phyloP scores from a whole-genome alignment of 2,888 invertebrate genomes.

The Cetonia aurata region DNA sequence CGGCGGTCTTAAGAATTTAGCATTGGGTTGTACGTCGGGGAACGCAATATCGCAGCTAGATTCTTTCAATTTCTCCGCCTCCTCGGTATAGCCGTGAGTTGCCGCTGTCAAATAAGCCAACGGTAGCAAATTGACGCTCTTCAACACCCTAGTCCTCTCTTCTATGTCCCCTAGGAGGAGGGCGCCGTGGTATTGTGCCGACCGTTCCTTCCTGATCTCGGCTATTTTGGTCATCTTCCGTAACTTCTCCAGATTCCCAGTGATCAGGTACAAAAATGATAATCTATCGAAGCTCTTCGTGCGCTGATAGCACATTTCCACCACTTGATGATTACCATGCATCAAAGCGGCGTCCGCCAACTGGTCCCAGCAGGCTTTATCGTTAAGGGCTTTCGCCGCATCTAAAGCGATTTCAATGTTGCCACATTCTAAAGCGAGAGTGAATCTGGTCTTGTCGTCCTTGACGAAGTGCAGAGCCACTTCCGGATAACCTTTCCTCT shows the following conservation, averaged over 20 bases:
- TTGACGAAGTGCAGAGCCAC: conserved; percentile 99
- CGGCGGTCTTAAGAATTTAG: conserved; percentile 86
- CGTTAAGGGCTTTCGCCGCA: conserved; percentile 94
- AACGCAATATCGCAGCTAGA: conserved; percentile 70
- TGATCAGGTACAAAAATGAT: conserved; percentile 96
- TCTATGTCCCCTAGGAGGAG: conserved; percentile 90
- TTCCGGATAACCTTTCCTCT: conserved; percentile 99
- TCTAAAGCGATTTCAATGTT: conserved; percentile 98
- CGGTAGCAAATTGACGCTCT: conserved; percentile 79
- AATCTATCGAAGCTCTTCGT: conserved; percentile 99
- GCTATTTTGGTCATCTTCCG: conserved; percentile 99
- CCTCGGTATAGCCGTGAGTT: conserved; percentile 88
- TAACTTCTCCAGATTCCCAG: conserved; percentile 97
- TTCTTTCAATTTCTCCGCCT: conserved; percentile 79
- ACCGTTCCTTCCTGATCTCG: conserved; percentile 96
- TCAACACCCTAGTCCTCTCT: conserved; percentile 89
- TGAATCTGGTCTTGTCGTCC: conserved; percentile 96
- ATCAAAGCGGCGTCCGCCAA: conserved; percentile 93
- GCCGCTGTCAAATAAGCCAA: conserved; percentile 95
- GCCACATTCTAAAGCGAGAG: conserved; percentile 96
- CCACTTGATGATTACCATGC: conserved; percentile 95
- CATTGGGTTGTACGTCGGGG: conserved; percentile 81
- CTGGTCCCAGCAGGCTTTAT: conserved; percentile 95
- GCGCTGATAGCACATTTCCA: conserved; percentile 99
- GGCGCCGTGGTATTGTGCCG: conserved; percentile 97